phyloP scores from a whole-genome alignment of 2,113 vertebrate species.

The Spilogale gracilis region DNA sequence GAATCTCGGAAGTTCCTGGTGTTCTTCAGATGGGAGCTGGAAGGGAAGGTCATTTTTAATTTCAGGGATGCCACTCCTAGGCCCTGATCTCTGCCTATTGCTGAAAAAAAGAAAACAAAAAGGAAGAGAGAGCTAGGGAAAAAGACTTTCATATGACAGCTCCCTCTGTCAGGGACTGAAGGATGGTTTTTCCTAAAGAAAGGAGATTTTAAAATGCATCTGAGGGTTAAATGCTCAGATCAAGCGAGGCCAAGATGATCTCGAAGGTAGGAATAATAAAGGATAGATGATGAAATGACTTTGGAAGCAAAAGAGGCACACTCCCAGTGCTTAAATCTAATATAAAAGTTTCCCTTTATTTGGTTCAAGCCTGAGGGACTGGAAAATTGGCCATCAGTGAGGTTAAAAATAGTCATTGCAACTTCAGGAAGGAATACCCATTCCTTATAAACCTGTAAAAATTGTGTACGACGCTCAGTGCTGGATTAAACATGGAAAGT shows the following conservation, averaged over 20 bases:
- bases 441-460: neutral
- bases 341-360: conserved; percentile 10
- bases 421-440: neutral
- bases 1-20: neutral
- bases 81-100: neutral
- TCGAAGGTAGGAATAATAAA: neutral
- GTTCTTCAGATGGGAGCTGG: neutral
- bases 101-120: conserved; percentile 10
- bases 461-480: neutral
- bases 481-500: neutral
- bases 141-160: neutral
- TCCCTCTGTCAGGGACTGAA: neutral
- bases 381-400: neutral
- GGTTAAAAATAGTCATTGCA: neutral
- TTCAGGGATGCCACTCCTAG: neutral
- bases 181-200: neutral
- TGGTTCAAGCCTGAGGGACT: neutral
- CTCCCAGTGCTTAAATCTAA: neutral
- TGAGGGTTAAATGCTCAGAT: neutral
- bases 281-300: neutral
- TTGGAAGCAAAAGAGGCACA: neutral
- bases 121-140: neutral
- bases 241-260: neutral
- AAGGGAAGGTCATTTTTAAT: conserved; percentile 11
- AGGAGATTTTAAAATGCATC: neutral